Evolutionary conservation across 2,797 vertebrate species (phyloP).

Genomic region (Pantherophis alleghaniensis): DNA sequence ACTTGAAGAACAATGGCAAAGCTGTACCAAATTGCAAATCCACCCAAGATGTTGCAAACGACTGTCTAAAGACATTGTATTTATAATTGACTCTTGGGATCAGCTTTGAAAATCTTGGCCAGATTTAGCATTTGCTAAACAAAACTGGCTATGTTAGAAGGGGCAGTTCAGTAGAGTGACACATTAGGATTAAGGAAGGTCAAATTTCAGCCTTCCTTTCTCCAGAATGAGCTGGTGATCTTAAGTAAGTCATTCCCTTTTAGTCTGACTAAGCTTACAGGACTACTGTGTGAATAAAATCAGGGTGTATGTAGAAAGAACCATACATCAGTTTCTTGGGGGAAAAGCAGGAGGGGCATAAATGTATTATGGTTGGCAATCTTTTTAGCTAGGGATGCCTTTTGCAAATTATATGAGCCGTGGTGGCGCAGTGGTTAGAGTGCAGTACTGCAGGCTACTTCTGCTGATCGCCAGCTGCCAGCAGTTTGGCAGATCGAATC

Average conservation of each 20-base stretch:
- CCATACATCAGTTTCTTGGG: neutral
- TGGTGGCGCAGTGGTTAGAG: too few relatives aligned
- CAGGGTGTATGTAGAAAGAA: neutral
- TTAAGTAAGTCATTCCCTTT: neutral
- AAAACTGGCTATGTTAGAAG: neutral
- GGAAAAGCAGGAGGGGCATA: neutral
- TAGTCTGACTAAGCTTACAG: neutral
- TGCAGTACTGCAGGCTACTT: too few relatives aligned
- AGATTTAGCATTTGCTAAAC: neutral
- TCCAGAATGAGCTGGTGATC: neutral
- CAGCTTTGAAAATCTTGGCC: neutral
- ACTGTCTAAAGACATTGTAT: neutral
- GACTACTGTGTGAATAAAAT: neutral
- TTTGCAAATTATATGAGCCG: neutral
- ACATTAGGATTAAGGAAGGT: neutral
- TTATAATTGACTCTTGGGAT: neutral
- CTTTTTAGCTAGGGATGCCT: neutral
- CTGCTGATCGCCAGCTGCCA: too few relatives aligned
- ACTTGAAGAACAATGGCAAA: neutral
- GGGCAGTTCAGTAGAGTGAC: neutral
- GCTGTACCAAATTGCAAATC: neutral
- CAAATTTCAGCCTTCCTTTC: neutral
- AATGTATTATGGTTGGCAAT: neutral
- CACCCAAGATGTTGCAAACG: neutral
- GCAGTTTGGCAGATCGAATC: too few relatives aligned